Conservation (phyloP, 2,888 invertebrate genomes). For the Steinernema hermaphroditum region DNA sequence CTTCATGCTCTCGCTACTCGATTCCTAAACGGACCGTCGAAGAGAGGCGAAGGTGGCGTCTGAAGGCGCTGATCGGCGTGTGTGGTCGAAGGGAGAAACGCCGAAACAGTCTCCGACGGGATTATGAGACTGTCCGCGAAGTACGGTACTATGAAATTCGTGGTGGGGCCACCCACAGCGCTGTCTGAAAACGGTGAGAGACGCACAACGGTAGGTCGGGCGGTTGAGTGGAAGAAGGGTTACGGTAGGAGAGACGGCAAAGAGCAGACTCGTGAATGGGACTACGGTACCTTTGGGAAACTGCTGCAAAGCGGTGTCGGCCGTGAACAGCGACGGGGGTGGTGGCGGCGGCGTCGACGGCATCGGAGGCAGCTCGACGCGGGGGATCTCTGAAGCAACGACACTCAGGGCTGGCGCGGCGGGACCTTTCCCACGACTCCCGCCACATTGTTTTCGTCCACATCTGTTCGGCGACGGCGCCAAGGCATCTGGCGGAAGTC, state of each 20-base stretch:
- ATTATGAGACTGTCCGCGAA: constrained; percentile 27
- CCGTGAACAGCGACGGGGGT: constrained; percentile 38
- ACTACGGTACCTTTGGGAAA: constrained; percentile 2
- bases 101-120: constrained; percentile 15
- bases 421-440: constrained; percentile 1
- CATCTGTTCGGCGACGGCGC: neutral
- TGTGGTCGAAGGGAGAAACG: constrained; percentile 17
- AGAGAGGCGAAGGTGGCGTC: neutral
- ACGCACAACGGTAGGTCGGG: neutral
- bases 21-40: constrained; percentile 18
- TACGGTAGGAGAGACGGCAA: neutral
- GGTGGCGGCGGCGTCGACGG: constrained; percentile 47
- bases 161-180: constrained; percentile 10
- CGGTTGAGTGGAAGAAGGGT: neutral
- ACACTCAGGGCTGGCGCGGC: neutral
- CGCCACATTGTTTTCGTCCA: neutral
- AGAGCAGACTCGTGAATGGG: neutral
- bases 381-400: neutral
- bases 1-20: constrained; percentile 8
- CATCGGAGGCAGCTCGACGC: constrained; percentile 36
- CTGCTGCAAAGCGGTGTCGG: constrained; percentile 4
- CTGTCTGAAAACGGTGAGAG: neutral
- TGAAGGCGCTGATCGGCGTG: neutral
- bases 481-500: constrained; percentile 1
- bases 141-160: constrained; percentile 9